Evolutionary conservation across 2,888 invertebrate species (phyloP).

Genomic region (Nephrotoma flavescens): DNA sequence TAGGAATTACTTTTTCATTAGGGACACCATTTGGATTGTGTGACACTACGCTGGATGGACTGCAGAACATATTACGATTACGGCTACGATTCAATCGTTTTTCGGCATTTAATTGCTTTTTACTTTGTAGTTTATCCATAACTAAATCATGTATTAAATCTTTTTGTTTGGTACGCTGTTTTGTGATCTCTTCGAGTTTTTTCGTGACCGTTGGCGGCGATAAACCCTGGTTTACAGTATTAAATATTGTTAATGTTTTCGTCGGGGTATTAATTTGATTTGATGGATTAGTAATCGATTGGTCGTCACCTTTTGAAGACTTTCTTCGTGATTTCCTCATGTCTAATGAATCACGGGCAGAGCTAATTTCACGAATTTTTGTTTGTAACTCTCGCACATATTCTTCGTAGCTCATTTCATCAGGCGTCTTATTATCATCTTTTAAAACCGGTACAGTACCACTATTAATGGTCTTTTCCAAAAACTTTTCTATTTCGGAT

Average conservation of each 20-base stretch:
- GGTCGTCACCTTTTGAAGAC: slow-evolving; percentile 32
- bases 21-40: slow-evolving; percentile 14
- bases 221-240: slow-evolving; percentile 15
- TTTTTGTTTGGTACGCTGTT: slow-evolving; percentile 69
- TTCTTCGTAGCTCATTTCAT: slow-evolving; percentile 37
- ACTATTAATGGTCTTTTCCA: not conserved
- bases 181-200: slow-evolving; percentile 60
- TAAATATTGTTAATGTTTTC: slow-evolving; percentile 25
- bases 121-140: slow-evolving; percentile 58
- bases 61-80: slow-evolving; percentile 27
- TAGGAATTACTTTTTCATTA: slow-evolving; percentile 15
- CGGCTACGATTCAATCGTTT: slow-evolving; percentile 44
- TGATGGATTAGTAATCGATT: slow-evolving; percentile 6
- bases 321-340: slow-evolving; percentile 36
- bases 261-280: slow-evolving; percentile 23
- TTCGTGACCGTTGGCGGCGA: slow-evolving; percentile 43
- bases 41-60: slow-evolving; percentile 16
- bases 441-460: slow-evolving; percentile 11
- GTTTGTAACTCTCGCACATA: slow-evolving; percentile 51
- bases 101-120: slow-evolving; percentile 46
- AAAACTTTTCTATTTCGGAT: not conserved
- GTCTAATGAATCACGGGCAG: slow-evolving; percentile 52
- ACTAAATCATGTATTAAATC: slow-evolving; percentile 70
- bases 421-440: slow-evolving; percentile 16
- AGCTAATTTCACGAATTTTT: slow-evolving; percentile 53